A percentile compares a stretch with the other conserved stretches of the same genome.
phyloP scores from a whole-genome alignment of 1,140 invertebrate genomes.

The Bacillus rossius region DNA sequence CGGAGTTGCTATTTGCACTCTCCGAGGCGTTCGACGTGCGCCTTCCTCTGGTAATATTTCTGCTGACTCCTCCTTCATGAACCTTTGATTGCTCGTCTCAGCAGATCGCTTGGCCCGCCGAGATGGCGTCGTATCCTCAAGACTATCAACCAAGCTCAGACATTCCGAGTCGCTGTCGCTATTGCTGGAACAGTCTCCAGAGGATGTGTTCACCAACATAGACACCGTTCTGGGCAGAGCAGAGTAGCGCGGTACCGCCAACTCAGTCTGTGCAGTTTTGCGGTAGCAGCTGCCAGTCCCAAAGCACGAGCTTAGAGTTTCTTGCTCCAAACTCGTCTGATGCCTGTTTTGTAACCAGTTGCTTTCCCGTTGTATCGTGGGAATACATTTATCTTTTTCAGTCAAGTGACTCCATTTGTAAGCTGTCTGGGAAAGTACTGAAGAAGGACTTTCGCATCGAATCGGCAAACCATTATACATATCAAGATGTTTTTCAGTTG shows the following conservation, averaged over 20 bases:
- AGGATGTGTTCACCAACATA: conserved; percentile 15
- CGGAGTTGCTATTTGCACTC: conserved; percentile 4
- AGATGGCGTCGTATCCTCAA: conserved; percentile 3
- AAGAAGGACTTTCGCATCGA: too few species aligned
- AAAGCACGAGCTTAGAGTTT: neutral
- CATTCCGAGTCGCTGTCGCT: conserved; percentile 9
- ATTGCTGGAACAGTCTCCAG: conserved; percentile 8
- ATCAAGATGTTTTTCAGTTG: too few species aligned
- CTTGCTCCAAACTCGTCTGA: neutral
- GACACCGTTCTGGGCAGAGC: conserved; percentile 12
- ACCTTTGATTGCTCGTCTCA: neutral
- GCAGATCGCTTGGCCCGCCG: neutral
- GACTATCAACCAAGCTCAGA: conserved; percentile 8
- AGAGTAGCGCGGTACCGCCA: conserved; percentile 10
- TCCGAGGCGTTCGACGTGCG: neutral
- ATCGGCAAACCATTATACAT: too few species aligned
- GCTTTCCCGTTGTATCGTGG: too few species aligned
- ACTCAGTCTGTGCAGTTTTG: neutral
- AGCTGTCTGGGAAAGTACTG: too few species aligned
- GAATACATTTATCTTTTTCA: too few species aligned
- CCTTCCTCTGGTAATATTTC: neutral
- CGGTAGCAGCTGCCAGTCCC: conserved; percentile 11
- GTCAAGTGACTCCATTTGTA: too few species aligned
- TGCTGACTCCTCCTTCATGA: neutral
- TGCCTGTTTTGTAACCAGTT: too few species aligned